Percentiles rank a stretch among this genome's conserved stretches.
Evolutionary conservation across 1,140 invertebrate species (phyloP).

Genomic region (Cydia amplana): DNA sequence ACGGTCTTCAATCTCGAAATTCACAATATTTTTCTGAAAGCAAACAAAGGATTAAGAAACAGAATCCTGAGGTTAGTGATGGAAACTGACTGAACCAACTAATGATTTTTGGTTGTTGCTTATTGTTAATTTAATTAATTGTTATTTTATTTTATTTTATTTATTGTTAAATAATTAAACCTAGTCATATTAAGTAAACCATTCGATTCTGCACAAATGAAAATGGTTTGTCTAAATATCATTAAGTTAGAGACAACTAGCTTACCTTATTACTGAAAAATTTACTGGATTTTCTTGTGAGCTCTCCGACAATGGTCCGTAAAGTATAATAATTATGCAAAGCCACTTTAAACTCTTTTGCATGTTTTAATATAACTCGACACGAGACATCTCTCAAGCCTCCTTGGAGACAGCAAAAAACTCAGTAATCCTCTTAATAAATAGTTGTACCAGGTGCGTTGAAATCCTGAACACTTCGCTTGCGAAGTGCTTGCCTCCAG

Average conservation of each 20-base stretch:
- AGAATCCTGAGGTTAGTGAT: too few species aligned
- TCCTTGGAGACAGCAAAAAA: conserved; percentile 14
- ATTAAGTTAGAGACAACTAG: neutral
- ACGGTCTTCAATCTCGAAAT: too few species aligned
- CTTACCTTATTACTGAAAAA: neutral
- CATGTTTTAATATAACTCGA: conserved; percentile 25
- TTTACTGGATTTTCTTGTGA: neutral
- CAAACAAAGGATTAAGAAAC: too few species aligned
- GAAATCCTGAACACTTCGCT: conserved; percentile 18
- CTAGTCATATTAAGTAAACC: too few species aligned
- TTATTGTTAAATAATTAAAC: too few species aligned
- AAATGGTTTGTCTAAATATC: neutral
- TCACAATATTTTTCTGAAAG: too few species aligned
- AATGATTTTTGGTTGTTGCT: too few species aligned
- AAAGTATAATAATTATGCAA: conserved; percentile 31
- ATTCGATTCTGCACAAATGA: too few species aligned
- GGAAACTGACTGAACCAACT: too few species aligned
- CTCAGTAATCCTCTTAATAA: conserved; percentile 14
- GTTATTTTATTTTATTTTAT: too few species aligned
- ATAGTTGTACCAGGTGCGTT: conserved; percentile 31
- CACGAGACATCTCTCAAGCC: conserved; percentile 17
- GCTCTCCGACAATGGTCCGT: neutral
- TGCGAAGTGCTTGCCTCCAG: conserved; percentile 15
- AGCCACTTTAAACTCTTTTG: conserved; percentile 18
- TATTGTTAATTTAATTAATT: too few species aligned